These are phyloP conservation scores for Physocephala rufipes DNA, from an alignment of 2,888 invertebrate genomes.

Conservation along the genomic window DNA sequence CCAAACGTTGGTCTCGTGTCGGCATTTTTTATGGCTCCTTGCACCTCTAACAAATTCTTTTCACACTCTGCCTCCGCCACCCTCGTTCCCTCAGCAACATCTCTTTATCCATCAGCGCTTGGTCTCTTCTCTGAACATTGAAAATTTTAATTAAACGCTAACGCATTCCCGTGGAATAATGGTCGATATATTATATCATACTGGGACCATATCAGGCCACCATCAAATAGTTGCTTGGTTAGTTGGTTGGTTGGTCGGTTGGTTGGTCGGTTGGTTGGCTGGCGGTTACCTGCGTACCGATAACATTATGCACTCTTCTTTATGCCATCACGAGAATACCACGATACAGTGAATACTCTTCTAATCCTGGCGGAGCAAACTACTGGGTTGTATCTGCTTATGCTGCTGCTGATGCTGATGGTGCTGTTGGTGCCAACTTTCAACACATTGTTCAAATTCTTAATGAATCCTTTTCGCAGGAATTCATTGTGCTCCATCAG, in stretches of 20 bases:
- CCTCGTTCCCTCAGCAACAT: not conserved
- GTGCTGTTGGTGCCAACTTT: not conserved
- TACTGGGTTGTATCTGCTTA: not conserved
- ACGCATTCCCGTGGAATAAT: slow-evolving; percentile 14
- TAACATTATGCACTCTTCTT: too few species aligned
- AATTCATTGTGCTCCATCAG: not conserved
- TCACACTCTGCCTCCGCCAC: not conserved
- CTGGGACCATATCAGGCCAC: not conserved
- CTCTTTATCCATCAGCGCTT: not conserved
- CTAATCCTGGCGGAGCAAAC: slow-evolving; percentile 6
- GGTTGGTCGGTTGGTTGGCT: too few species aligned
- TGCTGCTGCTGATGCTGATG: not conserved
- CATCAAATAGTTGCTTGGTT: too few species aligned
- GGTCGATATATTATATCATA: slow-evolving; percentile 16
- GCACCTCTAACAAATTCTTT: too few species aligned
- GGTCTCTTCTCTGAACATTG: not conserved
- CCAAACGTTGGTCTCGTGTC: too few species aligned
- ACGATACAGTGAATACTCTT: not conserved
- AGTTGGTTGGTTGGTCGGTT: too few species aligned
- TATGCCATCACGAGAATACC: too few species aligned
- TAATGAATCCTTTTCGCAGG: slow-evolving; percentile 26
- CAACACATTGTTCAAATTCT: slow-evolving; percentile 13
- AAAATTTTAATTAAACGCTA: slow-evolving; percentile 28
- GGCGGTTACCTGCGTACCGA: too few species aligned
- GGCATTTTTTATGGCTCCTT: too few species aligned